phyloP scores from a whole-genome alignment of 1,140 invertebrate species.

The Apocrypta bakeri region DNA sequence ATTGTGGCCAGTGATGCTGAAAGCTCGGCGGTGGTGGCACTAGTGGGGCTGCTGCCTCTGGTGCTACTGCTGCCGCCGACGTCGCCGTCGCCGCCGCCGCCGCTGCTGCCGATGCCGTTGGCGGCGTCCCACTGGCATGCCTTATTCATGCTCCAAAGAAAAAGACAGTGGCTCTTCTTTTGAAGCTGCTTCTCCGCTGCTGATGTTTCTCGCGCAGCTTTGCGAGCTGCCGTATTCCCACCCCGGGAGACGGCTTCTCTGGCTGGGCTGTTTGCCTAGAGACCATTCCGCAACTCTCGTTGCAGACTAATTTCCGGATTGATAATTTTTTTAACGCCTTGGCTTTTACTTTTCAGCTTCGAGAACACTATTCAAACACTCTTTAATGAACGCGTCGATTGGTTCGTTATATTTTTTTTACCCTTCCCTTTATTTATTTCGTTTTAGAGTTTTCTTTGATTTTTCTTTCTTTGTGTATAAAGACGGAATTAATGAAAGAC shows the following conservation, averaged over 20 bases:
- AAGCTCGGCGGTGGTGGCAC: conserved; percentile 13
- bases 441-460: too few relatives aligned
- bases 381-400: too few relatives aligned
- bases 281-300: background rate
- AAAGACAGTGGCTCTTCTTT: conserved; percentile 21
- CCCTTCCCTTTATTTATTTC: too few relatives aligned
- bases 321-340: conserved; percentile 17
- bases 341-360: background rate
- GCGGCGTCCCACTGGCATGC: conserved; percentile 16
- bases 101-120: too few relatives aligned
- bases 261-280: background rate
- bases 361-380: background rate
- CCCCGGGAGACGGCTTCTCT: background rate
- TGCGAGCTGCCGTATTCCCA: conserved; percentile 37
- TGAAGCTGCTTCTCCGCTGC: background rate
- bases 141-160: conserved; percentile 19
- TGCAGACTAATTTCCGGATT: conserved; percentile 13
- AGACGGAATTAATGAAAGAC: too few relatives aligned
- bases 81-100: too few relatives aligned
- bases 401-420: too few relatives aligned
- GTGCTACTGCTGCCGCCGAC: too few relatives aligned
- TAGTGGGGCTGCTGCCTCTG: background rate
- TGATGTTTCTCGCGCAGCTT: conserved; percentile 17
- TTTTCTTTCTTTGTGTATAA: too few relatives aligned
- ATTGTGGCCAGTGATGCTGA: conserved; percentile 2